A percentile compares a stretch with the other conserved stretches of the same genome.
phyloP scores from a whole-genome alignment of 2,888 invertebrate genomes.

The Gymnoscelis rufifasciata region DNA sequence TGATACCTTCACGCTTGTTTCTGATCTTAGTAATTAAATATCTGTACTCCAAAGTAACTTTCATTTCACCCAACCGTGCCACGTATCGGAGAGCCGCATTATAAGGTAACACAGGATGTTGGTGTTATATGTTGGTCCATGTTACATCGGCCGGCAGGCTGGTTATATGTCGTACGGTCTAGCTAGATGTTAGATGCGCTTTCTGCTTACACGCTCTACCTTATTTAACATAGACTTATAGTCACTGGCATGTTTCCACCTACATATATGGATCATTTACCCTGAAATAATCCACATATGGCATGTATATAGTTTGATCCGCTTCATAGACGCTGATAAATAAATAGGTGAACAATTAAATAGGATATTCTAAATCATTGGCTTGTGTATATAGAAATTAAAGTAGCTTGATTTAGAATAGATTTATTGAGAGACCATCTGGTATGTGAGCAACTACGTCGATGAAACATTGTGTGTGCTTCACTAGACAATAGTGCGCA shows the following conservation, averaged over 20 bases:
- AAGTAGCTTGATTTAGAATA: conserved; percentile 42
- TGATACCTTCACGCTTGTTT: conserved; percentile 62
- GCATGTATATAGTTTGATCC: conserved; percentile 19
- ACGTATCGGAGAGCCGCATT: conserved; percentile 65
- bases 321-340: conserved; percentile 22
- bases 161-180: conserved; percentile 62
- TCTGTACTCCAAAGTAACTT: conserved; percentile 77
- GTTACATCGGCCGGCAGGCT: conserved; percentile 46
- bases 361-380: conserved; percentile 14
- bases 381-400: conserved; percentile 48
- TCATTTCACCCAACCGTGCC: conserved; percentile 72
- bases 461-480: conserved; percentile 62
- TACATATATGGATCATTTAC: conserved; percentile 20
- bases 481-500: conserved; percentile 61
- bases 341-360: conserved; percentile 2
- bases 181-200: conserved; percentile 67
- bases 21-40: conserved; percentile 75
- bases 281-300: conserved; percentile 18
- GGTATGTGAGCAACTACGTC: conserved; percentile 76
- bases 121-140: conserved; percentile 57
- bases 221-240: conserved; percentile 34
- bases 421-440: conserved; percentile 48
- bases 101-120: conserved; percentile 66
- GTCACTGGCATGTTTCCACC: conserved; percentile 27
- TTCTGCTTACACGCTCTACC: conserved; percentile 53